Evolutionary conservation across 2,113 vertebrate genomes (phyloP).

Genomic region (Orthonyx spaldingii): DNA sequence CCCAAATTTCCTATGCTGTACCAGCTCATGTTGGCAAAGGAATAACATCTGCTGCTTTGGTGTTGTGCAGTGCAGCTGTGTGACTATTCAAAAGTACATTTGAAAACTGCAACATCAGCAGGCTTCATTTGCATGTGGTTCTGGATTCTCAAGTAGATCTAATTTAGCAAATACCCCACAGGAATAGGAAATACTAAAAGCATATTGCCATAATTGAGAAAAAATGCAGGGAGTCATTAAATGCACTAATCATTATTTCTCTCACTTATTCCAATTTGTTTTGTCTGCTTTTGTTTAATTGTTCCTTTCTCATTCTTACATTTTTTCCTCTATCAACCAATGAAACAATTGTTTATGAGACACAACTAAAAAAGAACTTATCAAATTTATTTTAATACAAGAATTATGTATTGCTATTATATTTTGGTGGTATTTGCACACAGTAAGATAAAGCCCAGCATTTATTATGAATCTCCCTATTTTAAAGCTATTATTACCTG

Average conservation of each 20-base stretch:
- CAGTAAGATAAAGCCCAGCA: neutral
- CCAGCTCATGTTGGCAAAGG: neutral
- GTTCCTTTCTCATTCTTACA: neutral
- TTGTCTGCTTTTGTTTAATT: neutral
- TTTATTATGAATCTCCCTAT: neutral
- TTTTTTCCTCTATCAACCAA: neutral
- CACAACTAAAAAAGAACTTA: neutral
- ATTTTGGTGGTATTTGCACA: neutral
- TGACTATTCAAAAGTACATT: neutral
- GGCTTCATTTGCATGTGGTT: neutral
- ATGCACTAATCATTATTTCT: neutral
- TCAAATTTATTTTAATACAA: neutral
- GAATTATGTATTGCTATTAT: neutral
- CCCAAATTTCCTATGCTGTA: neutral
- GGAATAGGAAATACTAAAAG: neutral
- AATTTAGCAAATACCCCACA: constrained; percentile 11
- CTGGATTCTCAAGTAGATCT: neutral
- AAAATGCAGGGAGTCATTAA: neutral
- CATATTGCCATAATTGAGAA: neutral
- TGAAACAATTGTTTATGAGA: neutral
- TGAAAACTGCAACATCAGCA: constrained; percentile 14
- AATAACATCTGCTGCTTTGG: neutral
- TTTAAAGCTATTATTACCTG: neutral
- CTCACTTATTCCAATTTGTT: neutral
- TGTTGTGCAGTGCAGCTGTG: neutral